Percentiles rank a stretch among this genome's conserved stretches.
Evolutionary conservation across 1,140 invertebrate genomes (phyloP).

Genomic region (Drosophila takahashii): DNA sequence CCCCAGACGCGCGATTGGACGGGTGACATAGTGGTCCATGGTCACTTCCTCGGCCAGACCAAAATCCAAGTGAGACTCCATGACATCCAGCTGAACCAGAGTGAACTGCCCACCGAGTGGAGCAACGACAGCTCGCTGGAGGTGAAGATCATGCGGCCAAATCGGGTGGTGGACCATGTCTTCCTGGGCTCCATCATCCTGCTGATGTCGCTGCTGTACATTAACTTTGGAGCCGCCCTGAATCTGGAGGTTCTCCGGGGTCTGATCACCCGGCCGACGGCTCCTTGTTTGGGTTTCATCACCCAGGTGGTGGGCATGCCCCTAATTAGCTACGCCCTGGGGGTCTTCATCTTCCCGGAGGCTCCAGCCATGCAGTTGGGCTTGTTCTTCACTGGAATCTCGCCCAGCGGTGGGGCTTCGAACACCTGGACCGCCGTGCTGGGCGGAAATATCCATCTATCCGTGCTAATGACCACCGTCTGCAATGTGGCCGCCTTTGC

Average conservation of each 20-base stretch:
- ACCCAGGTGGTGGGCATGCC: conserved; percentile 96
- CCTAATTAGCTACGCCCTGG: conserved; percentile 92
- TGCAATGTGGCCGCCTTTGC: conserved; percentile 94
- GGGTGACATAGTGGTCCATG: conserved; percentile 48
- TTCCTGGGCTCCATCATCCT: conserved; percentile 92
- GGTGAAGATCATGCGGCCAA: conserved; percentile 88
- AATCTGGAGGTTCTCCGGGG: conserved; percentile 90
- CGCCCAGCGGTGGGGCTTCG: conserved; percentile 96
- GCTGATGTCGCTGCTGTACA: conserved; percentile 94
- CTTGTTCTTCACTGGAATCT: conserved; percentile 95
- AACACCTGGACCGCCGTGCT: conserved; percentile 97
- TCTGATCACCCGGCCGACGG: conserved; percentile 90
- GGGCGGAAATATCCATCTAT: conserved; percentile 94
- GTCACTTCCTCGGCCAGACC: conserved; percentile 64
- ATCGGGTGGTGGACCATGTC: conserved; percentile 89
- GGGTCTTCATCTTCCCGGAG: conserved; percentile 89
- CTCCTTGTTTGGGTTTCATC: conserved; percentile 92
- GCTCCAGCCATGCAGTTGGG: conserved; percentile 91
- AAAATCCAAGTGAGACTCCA: conserved; percentile 49
- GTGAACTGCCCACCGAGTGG: conserved; percentile 31
- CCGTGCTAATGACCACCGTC: conserved; percentile 96
- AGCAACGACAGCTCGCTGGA: conserved; percentile 49
- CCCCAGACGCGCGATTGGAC: conserved; percentile 45
- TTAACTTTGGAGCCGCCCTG: conserved; percentile 97
- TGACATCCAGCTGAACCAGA: conserved; percentile 37